A percentile compares a stretch with the other conserved stretches of the same genome.
Evolutionary conservation across 2,797 vertebrate genomes (phyloP).

Genomic region (Chanos chanos): DNA sequence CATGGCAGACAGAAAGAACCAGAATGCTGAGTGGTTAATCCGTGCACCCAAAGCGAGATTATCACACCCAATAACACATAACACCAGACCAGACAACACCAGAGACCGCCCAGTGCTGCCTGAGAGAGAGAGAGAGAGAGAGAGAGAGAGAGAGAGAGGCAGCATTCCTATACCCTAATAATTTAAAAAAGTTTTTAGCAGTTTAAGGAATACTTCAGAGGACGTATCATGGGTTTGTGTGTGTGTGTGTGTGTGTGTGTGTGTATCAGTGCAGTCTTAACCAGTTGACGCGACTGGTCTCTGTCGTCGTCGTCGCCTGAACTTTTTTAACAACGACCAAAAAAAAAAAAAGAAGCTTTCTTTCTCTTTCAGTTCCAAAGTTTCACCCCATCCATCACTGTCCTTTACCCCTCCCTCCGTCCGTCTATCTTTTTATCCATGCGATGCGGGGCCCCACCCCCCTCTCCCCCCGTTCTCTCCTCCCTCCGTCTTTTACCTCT

Average conservation of each 20-base stretch:
- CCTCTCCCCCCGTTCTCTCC: slow-evolving; percentile 16
- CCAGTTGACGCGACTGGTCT: too few relatives aligned
- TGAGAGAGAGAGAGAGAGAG: neutral
- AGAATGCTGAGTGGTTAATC: slow-evolving; percentile 41
- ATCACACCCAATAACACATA: slow-evolving; percentile 26
- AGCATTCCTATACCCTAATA: neutral
- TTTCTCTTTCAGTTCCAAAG: slow-evolving; percentile 46
- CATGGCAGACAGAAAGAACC: slow-evolving; percentile 8
- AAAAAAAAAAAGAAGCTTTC: too few relatives aligned
- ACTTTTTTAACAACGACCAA: too few relatives aligned
- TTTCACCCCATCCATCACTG: slow-evolving; percentile 68
- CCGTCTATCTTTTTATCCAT: slow-evolving; percentile 59
- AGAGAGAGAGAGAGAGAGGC: neutral
- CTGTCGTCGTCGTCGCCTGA: too few relatives aligned
- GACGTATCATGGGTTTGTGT: neutral
- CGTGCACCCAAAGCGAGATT: slow-evolving; percentile 41
- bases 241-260: neutral
- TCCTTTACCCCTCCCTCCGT: slow-evolving; percentile 63
- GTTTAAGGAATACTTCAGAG: too few relatives aligned
- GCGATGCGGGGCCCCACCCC: slow-evolving; percentile 45
- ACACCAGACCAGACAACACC: slow-evolving; percentile 28
- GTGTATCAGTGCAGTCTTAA: slow-evolving; percentile 2
- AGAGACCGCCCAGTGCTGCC: slow-evolving; percentile 19
- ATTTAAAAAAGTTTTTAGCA: too few relatives aligned
- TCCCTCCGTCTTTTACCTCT: slow-evolving; percentile 39